Percentiles rank a stretch among this genome's conserved stretches.
These are phyloP conservation scores for Drosophila pseudoananassae DNA, from an alignment of 1,140 invertebrate species.

Conservation along the genomic window DNA sequence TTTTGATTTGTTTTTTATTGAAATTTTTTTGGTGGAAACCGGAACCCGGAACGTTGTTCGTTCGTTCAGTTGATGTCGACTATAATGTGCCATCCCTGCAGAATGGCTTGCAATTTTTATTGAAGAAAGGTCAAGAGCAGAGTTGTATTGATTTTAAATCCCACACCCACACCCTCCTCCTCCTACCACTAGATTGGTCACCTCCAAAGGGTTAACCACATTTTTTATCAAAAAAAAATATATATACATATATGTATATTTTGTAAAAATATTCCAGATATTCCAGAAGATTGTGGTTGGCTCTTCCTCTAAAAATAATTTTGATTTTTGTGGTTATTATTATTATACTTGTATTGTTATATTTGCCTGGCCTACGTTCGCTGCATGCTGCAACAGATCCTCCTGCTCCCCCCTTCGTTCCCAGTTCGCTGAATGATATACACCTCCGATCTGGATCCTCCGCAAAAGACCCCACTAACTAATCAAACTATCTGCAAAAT, in stretches of 20 bases:
- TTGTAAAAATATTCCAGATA: neutral
- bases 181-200: neutral
- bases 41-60: constrained; percentile 67
- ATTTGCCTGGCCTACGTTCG: constrained; percentile 32
- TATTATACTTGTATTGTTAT: constrained; percentile 16
- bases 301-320: neutral
- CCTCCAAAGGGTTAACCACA: neutral
- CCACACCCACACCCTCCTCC: neutral
- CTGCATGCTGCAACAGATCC: constrained; percentile 38
- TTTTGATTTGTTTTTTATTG: constrained; percentile 13
- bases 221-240: neutral
- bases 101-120: constrained; percentile 88
- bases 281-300: neutral
- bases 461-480: too few species aligned
- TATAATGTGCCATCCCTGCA: constrained; percentile 90
- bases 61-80: constrained; percentile 90
- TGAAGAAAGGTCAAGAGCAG: constrained; percentile 88
- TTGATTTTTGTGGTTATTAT: constrained; percentile 31
- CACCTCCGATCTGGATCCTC: neutral
- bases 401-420: neutral
- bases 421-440: constrained; percentile 3
- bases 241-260: too few species aligned
- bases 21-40: constrained; percentile 64
- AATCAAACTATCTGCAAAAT: too few species aligned
- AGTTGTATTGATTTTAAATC: constrained; percentile 21